Evolutionary conservation across 2,888 invertebrate species (phyloP).

Genomic region (Sminthurinus aureus): DNA sequence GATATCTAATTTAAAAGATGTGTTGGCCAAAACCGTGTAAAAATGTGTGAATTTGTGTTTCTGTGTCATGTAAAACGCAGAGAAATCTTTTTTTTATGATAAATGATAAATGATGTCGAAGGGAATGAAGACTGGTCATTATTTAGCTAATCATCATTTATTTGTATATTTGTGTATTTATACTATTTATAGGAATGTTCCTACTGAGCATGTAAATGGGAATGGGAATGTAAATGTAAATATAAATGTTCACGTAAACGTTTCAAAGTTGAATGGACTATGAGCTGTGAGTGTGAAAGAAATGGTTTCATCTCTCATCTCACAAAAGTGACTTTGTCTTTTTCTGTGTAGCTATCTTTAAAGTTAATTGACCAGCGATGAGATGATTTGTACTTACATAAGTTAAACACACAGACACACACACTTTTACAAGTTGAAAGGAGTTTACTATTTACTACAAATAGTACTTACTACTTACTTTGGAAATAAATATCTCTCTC

Average conservation of each 20-base stretch:
- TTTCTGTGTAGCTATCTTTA: conserved; percentile 8
- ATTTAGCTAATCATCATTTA: too few species aligned
- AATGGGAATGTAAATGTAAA: not conserved
- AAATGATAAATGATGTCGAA: too few species aligned
- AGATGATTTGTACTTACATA: conserved; percentile 37
- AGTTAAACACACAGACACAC: conserved; percentile 19
- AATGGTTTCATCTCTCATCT: not conserved
- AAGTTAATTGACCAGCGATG: conserved; percentile 38
- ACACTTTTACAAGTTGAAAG: conserved; percentile 10
- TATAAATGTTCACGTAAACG: not conserved
- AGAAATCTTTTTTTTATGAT: too few species aligned
- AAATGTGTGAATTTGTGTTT: too few species aligned
- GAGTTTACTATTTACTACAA: not conserved
- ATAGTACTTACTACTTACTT: not conserved
- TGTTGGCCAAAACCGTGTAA: too few species aligned
- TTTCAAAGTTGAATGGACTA: not conserved
- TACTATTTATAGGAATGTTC: too few species aligned
- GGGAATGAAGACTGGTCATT: too few species aligned
- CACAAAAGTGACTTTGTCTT: conserved; percentile 12
- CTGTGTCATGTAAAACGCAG: too few species aligned
- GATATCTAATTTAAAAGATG: too few species aligned
- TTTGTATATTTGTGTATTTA: too few species aligned
- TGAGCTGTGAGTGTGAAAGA: not conserved
- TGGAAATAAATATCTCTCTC: not conserved
- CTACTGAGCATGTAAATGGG: not conserved